phyloP scores from a whole-genome alignment of 2,888 invertebrate genomes.

The Drosophila mimica region DNA sequence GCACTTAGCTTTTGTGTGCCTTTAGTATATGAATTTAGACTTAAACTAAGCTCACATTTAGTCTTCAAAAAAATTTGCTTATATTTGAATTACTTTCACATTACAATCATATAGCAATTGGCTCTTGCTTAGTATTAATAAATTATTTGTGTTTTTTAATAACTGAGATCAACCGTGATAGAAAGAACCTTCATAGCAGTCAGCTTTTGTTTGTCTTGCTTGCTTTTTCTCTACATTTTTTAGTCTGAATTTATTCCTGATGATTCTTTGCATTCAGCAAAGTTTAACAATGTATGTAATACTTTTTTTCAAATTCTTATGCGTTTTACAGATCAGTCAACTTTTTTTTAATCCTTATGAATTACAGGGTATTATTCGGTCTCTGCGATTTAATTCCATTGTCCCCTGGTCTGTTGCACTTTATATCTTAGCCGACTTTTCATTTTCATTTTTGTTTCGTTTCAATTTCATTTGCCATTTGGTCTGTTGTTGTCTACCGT shows the following conservation, averaged over 20 bases:
- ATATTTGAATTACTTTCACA: neutral
- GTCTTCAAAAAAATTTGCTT: neutral
- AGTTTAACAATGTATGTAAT: neutral
- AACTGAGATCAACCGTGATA: neutral
- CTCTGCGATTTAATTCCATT: neutral
- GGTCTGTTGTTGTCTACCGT: conserved; percentile 51
- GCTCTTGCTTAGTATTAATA: neutral
- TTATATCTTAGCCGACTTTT: conserved; percentile 57
- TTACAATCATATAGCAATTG: neutral
- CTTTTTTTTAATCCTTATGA: neutral
- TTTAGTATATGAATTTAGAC: neutral
- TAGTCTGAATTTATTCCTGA: neutral
- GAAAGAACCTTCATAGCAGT: neutral
- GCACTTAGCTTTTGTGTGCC: neutral
- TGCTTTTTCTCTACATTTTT: neutral
- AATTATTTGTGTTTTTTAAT: neutral
- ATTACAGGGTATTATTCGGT: conserved; percentile 23
- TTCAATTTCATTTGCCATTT: conserved; percentile 60
- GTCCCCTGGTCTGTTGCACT: conserved; percentile 37
- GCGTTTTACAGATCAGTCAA: neutral
- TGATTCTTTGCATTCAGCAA: neutral
- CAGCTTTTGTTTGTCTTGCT: neutral
- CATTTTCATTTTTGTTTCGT: conserved; percentile 70
- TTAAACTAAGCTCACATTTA: neutral
- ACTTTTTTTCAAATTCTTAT: neutral